phyloP scores from a whole-genome alignment of 2,888 invertebrate genomes.

The Spatulosminthurus flaviceps region DNA sequence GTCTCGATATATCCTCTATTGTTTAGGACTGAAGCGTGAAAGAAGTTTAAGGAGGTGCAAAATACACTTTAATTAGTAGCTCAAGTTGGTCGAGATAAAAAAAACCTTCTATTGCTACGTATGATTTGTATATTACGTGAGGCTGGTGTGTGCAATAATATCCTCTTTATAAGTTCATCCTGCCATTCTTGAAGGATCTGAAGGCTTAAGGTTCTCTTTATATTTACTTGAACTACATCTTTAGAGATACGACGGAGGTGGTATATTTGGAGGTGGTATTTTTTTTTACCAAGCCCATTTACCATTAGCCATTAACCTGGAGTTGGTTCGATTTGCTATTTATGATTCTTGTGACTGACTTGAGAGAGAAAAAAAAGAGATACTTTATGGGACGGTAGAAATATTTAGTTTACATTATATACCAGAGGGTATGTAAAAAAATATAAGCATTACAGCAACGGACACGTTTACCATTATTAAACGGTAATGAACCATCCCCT shows the following conservation, averaged over 20 bases:
- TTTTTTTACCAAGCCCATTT: too few relatives aligned
- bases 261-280: too few relatives aligned
- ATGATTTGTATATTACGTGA: not conserved
- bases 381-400: not conserved
- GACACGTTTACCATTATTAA: conserved; percentile 29
- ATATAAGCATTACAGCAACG: conserved; percentile 36
- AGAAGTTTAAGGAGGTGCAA: conserved; percentile 33
- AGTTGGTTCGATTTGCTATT: too few relatives aligned
- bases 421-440: not conserved
- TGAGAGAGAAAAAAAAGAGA: too few relatives aligned
- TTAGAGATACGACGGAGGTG: too few relatives aligned
- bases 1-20: conserved; percentile 6
- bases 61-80: conserved; percentile 43
- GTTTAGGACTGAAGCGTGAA: conserved; percentile 39
- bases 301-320: too few relatives aligned
- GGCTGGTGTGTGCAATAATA: not conserved
- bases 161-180: too few relatives aligned
- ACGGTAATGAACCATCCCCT: conserved; percentile 26
- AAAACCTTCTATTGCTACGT: not conserved
- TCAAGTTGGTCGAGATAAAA: conserved; percentile 6
- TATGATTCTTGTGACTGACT: too few relatives aligned
- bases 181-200: too few relatives aligned
- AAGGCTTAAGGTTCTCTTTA: too few relatives aligned
- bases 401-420: not conserved
- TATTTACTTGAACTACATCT: too few relatives aligned